Conservation (phyloP, 1,140 invertebrate species). For the Galleria mellonella region DNA sequence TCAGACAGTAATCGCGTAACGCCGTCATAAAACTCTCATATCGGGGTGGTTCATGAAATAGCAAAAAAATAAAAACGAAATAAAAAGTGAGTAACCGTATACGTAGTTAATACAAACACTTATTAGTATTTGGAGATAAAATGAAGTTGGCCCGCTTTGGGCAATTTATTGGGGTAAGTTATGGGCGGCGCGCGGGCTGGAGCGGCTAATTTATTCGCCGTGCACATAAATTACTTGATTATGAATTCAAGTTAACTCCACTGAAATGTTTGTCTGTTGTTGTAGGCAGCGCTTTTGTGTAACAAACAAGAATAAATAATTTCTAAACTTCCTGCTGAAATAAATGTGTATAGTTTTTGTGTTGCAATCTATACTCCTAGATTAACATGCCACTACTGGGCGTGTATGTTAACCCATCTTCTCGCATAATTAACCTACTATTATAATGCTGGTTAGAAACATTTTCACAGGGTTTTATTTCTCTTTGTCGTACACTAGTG, state of each 20-base stretch:
- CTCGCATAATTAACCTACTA: no score
- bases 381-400: no score
- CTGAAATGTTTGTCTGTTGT: slow-evolving; percentile 68
- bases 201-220: slow-evolving; percentile 72
- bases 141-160: slow-evolving; percentile 70
- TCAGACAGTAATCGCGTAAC: slow-evolving; percentile 46
- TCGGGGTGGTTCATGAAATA: slow-evolving; percentile 34
- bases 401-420: no score
- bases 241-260: slow-evolving; percentile 71
- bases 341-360: neutral
- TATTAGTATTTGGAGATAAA: slow-evolving; percentile 72
- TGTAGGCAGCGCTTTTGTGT: slow-evolving; percentile 57
- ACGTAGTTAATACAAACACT: slow-evolving; percentile 57
- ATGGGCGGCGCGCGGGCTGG: slow-evolving; percentile 65
- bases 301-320: slow-evolving; percentile 55
- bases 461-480: no score
- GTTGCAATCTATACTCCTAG: no score
- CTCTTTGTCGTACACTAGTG: no score
- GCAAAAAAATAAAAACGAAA: slow-evolving; percentile 52
- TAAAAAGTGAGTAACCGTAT: slow-evolving; percentile 42
- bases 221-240: slow-evolving; percentile 75
- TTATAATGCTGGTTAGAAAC: no score
- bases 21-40: slow-evolving; percentile 55
- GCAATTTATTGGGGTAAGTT: slow-evolving; percentile 72
- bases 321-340: neutral